Evolutionary conservation across 1,140 invertebrate genomes (phyloP), one percentile per base, ranked within the genome.

Genomic region (Anastrepha obliqua): DNA sequence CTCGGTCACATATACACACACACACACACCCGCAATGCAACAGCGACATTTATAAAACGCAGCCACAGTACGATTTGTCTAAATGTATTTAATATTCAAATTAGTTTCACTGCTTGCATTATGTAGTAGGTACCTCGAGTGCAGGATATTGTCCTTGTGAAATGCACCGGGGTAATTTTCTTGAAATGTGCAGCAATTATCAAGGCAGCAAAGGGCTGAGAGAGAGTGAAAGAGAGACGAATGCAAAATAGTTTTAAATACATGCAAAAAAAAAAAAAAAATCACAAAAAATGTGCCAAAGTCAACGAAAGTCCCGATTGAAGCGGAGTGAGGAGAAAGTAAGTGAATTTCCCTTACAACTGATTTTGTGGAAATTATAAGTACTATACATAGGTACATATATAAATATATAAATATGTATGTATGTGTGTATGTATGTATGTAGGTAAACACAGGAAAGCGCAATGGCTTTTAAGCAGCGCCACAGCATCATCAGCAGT

Each of bases 41-140:
- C 15, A 4, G 15, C 44, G 74, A 81, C 74, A 81, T 55, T 81
- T 55, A n/a, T 42, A 3, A 13, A 81, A 20, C n/a, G n/a, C 9
- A 51, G 20, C 74, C n/a, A 58, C n/a, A 81, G 74, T 86, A 85
- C 87, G 89, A 91, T 91, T 91, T 89, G 90, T 90, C 91, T 91
- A 91, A 91, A 90, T 91, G 89, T 91, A 91, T 91, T 91, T 90
- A 91, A 89, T 90, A 91, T 90, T 90, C 90, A 91, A 91, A 91
- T 91, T 89, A 90, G 89, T 89, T 90, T 87, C 89, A 88, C 87
- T 59, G 87, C 87, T 81, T 81, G 74, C 44, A 81, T 58, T 74
- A 17, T 74, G 60, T 62, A 17, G 60, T 62, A n/a, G 29, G 15
- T 62, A 29, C n/a, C 74, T 17, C 7, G 15, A 74, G 44, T 51